Percentiles rank a stretch among this genome's conserved stretches.
Evolutionary conservation across 2,113 vertebrate genomes (phyloP).

Genomic region (Acinonyx jubatus): DNA sequence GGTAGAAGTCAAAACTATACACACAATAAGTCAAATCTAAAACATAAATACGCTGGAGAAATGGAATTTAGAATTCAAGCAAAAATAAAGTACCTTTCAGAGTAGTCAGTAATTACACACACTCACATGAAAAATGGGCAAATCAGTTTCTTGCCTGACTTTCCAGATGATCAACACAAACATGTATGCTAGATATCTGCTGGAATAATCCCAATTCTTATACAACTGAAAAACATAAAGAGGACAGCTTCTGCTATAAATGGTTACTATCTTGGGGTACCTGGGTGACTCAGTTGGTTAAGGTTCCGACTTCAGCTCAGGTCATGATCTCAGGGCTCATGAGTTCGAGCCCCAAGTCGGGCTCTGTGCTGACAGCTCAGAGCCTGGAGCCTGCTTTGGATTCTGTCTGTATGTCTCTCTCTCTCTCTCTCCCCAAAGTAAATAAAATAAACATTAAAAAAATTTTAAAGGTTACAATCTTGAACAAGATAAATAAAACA

Average conservation of each 20-base stretch:
- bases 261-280: neutral
- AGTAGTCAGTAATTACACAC: neutral
- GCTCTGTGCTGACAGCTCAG: no score
- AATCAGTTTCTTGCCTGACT: neutral
- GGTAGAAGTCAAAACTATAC: neutral
- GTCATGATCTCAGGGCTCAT: no score
- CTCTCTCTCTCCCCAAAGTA: no score
- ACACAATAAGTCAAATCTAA: slow-evolving; percentile 15
- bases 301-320: no score
- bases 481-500: neutral
- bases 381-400: no score
- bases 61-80: neutral
- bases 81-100: slow-evolving; percentile 18
- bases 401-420: no score
- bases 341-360: no score
- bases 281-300: no score
- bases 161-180: slow-evolving; percentile 31
- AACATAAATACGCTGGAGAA: neutral
- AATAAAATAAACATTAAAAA: no score
- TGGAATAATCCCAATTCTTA: neutral
- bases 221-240: slow-evolving; percentile 11
- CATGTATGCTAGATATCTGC: neutral
- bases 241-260: neutral
- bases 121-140: neutral
- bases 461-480: neutral